These are phyloP conservation scores for Galbula dea DNA, from an alignment of 2,113 vertebrate genomes.

Conservation along the genomic window DNA sequence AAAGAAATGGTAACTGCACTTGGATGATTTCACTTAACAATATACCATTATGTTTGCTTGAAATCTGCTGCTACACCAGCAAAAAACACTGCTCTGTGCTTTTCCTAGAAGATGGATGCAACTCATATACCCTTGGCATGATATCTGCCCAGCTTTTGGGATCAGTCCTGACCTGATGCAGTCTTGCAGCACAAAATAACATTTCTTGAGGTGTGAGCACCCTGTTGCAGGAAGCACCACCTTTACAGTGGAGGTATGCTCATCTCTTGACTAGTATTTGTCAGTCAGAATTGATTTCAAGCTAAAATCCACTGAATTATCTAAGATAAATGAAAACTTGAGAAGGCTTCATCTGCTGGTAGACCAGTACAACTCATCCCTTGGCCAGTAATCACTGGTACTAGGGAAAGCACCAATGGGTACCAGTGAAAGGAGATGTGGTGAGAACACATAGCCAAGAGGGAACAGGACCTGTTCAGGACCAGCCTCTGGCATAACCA, in stretches of 20 bases:
- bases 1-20: neutral
- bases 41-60: neutral
- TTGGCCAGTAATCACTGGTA: neutral
- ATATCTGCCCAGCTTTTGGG: neutral
- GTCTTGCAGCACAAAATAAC: neutral
- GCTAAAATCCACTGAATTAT: neutral
- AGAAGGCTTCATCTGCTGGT: neutral
- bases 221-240: neutral
- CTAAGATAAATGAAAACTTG: neutral
- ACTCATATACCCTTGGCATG: neutral
- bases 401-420: neutral
- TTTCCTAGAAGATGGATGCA: neutral
- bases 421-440: neutral
- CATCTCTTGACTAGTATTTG: neutral
- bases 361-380: neutral
- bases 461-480: neutral
- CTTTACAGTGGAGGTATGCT: neutral
- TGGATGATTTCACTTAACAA: neutral
- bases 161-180: fast-evolving
- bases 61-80: fast-evolving
- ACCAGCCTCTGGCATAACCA: neutral
- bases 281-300: neutral
- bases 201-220: neutral
- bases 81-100: neutral
- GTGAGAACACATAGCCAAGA: neutral